Evolutionary conservation across 2,888 invertebrate genomes (phyloP).

Genomic region (Opisthograptis luteolata): DNA sequence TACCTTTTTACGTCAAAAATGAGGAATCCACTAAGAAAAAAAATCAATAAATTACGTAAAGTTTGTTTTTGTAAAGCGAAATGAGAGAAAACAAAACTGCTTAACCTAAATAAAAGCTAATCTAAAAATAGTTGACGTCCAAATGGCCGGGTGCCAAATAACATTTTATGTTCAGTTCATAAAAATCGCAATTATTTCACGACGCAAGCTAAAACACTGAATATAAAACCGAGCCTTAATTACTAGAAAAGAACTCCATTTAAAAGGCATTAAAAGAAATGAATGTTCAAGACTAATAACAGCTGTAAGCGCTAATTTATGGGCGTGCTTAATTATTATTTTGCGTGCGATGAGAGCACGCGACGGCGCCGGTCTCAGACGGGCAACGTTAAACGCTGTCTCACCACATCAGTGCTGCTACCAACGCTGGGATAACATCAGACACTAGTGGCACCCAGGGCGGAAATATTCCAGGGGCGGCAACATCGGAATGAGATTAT

Average conservation of each 20-base stretch:
- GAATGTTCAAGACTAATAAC: slow-evolving; percentile 8
- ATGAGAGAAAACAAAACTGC: too few species aligned
- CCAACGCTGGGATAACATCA: too few species aligned
- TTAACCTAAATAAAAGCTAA: too few species aligned
- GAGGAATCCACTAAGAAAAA: too few species aligned
- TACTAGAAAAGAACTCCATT: neutral
- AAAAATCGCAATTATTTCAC: neutral
- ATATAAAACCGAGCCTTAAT: neutral
- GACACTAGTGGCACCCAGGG: too few species aligned
- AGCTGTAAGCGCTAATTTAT: slow-evolving; percentile 16
- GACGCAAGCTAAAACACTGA: neutral
- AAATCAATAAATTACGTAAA: too few species aligned
- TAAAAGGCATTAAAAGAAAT: slow-evolving; percentile 2
- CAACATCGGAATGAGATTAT: too few species aligned
- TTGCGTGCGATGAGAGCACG: slow-evolving; percentile 27
- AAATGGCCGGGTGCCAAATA: too few species aligned
- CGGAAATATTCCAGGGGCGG: too few species aligned
- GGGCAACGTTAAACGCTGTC: neutral
- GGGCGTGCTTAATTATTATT: slow-evolving; percentile 23
- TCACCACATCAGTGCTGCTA: neutral
- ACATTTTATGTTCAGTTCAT: neutral
- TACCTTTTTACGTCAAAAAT: too few species aligned
- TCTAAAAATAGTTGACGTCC: too few species aligned
- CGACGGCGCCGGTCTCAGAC: slow-evolving; percentile 2
- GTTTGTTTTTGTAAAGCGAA: too few species aligned